Base-by-base conservation (phyloP, 2,888 invertebrate species). In the Peribatodes rhomboidaria region DNA sequence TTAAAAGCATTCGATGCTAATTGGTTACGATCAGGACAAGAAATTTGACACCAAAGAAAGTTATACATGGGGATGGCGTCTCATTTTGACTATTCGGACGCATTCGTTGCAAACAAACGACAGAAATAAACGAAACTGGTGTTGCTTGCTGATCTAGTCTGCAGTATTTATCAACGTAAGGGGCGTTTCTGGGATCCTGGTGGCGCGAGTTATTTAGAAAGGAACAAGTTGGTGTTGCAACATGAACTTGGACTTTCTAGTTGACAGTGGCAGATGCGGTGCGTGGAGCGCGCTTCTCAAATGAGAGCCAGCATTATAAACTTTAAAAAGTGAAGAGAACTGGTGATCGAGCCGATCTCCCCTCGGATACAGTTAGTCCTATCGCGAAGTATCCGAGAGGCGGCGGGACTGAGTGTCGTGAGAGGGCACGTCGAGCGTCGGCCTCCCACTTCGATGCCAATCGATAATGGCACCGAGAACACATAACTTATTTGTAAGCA, bases 401-500 rank as follows among this genome's bases (percentile, higher is more conserved):
- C 18, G 54, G 10, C n/a, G 60, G 16, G 59, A 10, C 47, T 9
- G 47, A 61, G 42, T 61, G 55, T 42, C 18, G 61, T 61, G 61
- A 53, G 44, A 16, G 33, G 10, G 18, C 54, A 11, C 52, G 16
- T 31, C 56, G 46, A 44, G 22, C 44, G 39, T 53, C 13, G 60
- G 59, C 64, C 62, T 54, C n/a, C 62, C 56, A 61, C 37, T 39
- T 56, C 53, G 67, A 65, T 72, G 70, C 68, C 68, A 59, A 67
- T 53, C 61, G 62, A 68, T 65, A 69, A 65, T 61, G 71, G 73
- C 71, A 71, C 62, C 53, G 61, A 69, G 68, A 70, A 70, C 67
- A 70, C 72, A 70, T 69, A 74, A 72, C 71, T 72, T 74, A 74
- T 72, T 70, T 67, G 60, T 71, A 71, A 74, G 69, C 71, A 72